These are phyloP conservation scores for Zaprionus africanus DNA, from an alignment of 1,140 invertebrate genomes.

Conservation along the genomic window DNA sequence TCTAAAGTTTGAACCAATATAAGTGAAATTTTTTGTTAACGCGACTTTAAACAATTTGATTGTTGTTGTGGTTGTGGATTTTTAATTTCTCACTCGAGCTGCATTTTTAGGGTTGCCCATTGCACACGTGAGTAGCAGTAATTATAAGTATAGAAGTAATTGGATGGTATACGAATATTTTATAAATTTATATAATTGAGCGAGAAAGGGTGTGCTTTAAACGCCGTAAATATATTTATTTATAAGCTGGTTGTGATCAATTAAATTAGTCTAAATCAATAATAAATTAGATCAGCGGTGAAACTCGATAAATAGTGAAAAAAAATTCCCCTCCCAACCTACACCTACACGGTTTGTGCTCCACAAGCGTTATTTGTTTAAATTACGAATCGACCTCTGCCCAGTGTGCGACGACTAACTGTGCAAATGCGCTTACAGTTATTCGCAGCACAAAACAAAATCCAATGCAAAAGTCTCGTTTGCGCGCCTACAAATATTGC, in stretches of 20 bases:
- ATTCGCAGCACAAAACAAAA: constrained; percentile 13
- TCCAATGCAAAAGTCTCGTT: constrained; percentile 4
- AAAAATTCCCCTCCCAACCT: background rate
- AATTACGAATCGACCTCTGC: constrained; percentile 12
- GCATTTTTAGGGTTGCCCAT: constrained; percentile 3
- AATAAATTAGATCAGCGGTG: background rate
- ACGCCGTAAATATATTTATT: background rate
- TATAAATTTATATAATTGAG: background rate
- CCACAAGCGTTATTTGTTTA: constrained; percentile 8
- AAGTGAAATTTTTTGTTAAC: constrained; percentile 21
- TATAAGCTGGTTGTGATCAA: background rate
- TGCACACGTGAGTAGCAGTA: constrained; percentile 25
- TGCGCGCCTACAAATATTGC: constrained; percentile 26
- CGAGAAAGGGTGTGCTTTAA: background rate
- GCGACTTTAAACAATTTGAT: constrained; percentile 12
- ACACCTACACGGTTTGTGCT: background rate
- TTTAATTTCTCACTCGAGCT: background rate
- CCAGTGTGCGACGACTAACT: constrained; percentile 50
- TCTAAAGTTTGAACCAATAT: constrained; percentile 22
- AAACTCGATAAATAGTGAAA: background rate
- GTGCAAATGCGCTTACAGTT: constrained; percentile 40
- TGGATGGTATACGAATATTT: background rate
- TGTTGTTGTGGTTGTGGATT: background rate
- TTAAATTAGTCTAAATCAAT: constrained; percentile 8
- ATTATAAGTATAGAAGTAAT: constrained; percentile 9